Percentiles rank a stretch among this genome's conserved stretches.
phyloP scores from a whole-genome alignment of 2,888 invertebrate genomes.

The Danaus chrysippus region DNA sequence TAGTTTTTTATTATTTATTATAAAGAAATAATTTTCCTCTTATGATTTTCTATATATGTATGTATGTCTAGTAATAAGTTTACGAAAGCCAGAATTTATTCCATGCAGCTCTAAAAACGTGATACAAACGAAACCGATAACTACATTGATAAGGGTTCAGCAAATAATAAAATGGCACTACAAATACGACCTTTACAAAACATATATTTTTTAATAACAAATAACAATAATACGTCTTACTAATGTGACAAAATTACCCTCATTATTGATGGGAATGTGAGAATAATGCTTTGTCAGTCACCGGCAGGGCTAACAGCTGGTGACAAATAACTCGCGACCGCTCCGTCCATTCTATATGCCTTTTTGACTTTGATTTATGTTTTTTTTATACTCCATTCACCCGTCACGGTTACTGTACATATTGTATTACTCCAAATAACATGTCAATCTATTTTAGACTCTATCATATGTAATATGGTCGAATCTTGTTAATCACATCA shows the following conservation, averaged over 20 bases:
- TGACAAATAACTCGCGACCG: constrained; percentile 68
- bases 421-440: constrained; percentile 51
- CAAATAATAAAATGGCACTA: constrained; percentile 13
- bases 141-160: background rate
- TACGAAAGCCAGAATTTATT: too few species aligned
- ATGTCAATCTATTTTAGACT: constrained; percentile 30
- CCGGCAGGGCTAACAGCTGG: constrained; percentile 60
- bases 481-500: constrained; percentile 16
- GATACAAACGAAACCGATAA: too few species aligned
- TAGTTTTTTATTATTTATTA: too few species aligned
- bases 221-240: constrained; percentile 68
- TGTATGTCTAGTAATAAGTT: too few species aligned
- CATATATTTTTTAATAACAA: constrained; percentile 39
- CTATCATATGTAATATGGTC: constrained; percentile 21
- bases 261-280: constrained; percentile 72
- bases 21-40: too few species aligned
- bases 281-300: constrained; percentile 57
- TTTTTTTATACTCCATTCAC: constrained; percentile 77
- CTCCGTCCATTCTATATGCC: constrained; percentile 74
- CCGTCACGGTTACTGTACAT: constrained; percentile 71
- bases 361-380: constrained; percentile 80
- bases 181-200: constrained; percentile 16
- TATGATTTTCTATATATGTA: too few species aligned
- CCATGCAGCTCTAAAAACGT: too few species aligned
- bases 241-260: constrained; percentile 79